These are phyloP conservation scores for Yoshiicerus persimilis DNA, from an alignment of 1,140 invertebrate species.

Conservation along the genomic window DNA sequence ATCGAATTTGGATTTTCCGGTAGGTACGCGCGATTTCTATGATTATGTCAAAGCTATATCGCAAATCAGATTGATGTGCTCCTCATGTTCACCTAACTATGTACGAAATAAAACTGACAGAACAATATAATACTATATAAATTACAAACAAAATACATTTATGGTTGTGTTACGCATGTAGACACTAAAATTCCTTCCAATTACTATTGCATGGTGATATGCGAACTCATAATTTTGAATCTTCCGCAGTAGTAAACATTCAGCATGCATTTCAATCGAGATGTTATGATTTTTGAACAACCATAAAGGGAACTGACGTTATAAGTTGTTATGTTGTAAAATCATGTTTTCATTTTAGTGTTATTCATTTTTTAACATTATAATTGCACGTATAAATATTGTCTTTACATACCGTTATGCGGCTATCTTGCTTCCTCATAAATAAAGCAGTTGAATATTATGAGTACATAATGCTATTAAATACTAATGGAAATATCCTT, in stretches of 20 bases:
- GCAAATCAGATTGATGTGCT: conserved; percentile 18
- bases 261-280: background rate
- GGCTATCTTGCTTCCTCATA: too few relatives aligned
- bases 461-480: too few relatives aligned
- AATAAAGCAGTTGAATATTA: too few relatives aligned
- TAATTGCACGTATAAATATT: too few relatives aligned
- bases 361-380: too few relatives aligned
- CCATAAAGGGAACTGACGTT: background rate
- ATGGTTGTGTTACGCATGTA: background rate
- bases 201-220: background rate
- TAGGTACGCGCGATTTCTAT: background rate
- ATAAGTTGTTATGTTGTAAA: background rate
- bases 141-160: background rate
- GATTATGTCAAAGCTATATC: conserved; percentile 12
- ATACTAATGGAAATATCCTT: too few relatives aligned
- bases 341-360: background rate
- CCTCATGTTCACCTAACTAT: conserved; percentile 2
- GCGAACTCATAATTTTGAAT: background rate
- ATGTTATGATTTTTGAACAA: background rate
- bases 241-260: background rate
- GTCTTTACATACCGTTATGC: too few relatives aligned
- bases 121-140: background rate
- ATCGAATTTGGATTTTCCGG: conserved; percentile 3
- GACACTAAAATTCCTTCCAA: background rate
- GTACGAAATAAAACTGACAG: conserved; percentile 17